Conservation (phyloP, 2,888 invertebrate species). For the Diadegma fenestrale region DNA sequence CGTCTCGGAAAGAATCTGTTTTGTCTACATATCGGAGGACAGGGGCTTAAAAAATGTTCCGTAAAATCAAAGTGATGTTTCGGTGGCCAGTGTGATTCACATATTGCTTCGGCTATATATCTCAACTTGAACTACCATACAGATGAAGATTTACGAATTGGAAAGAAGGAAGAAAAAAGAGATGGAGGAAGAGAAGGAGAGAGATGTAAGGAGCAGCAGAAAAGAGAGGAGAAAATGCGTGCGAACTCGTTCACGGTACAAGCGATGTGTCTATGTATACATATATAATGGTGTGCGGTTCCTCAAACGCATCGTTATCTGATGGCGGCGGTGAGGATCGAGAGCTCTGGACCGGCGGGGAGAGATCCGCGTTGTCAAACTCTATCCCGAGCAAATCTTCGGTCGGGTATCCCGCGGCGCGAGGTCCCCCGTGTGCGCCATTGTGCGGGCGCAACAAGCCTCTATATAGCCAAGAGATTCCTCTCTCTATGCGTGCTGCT, state of each 20-base stretch:
- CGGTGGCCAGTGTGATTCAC: slow-evolving; percentile 6
- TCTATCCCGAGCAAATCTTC: slow-evolving; percentile 82
- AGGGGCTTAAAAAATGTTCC: slow-evolving; percentile 10
- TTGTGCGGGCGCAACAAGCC: slow-evolving; percentile 75
- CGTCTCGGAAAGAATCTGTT: background rate
- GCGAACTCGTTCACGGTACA: slow-evolving; percentile 73
- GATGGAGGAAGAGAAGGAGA: slow-evolving; percentile 25
- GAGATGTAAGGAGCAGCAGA: slow-evolving; percentile 62
- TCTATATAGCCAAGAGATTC: slow-evolving; percentile 58
- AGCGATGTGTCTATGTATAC: slow-evolving; percentile 11
- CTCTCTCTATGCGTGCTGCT: slow-evolving; percentile 68
- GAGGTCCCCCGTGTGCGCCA: slow-evolving; percentile 75
- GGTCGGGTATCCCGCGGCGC: slow-evolving; percentile 81
- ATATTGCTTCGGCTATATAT: slow-evolving; percentile 19
- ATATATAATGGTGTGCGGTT: slow-evolving; percentile 69
- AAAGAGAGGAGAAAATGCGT: slow-evolving; percentile 77
- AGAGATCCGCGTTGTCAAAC: slow-evolving; percentile 84
- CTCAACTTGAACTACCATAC: slow-evolving; percentile 13
- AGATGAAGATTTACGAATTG: slow-evolving; percentile 56
- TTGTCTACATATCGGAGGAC: background rate
- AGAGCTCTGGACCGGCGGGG: slow-evolving; percentile 66
- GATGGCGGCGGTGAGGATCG: slow-evolving; percentile 68
- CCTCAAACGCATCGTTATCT: slow-evolving; percentile 73
- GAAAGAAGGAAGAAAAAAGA: slow-evolving; percentile 39
- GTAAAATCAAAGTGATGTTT: slow-evolving; percentile 26